A percentile compares a stretch with the other conserved stretches of the same genome.
phyloP scores from a whole-genome alignment of 2,113 vertebrate species.

The Glaucomys volans region DNA sequence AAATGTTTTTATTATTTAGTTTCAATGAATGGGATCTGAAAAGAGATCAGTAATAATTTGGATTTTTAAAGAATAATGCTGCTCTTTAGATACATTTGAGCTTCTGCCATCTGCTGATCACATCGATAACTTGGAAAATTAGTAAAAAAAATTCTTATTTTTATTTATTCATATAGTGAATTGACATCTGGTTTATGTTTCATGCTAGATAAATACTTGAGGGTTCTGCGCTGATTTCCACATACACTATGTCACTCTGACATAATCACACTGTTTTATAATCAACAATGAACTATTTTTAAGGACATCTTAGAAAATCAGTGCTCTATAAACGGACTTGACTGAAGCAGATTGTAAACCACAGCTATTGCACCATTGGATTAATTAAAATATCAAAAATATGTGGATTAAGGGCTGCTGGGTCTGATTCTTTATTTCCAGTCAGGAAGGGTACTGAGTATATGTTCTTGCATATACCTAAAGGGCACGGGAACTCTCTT shows the following conservation, averaged over 20 bases:
- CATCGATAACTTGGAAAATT: not conserved
- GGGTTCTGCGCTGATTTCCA: not conserved
- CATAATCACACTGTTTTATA: not conserved
- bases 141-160: not conserved
- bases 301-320: constrained; percentile 34
- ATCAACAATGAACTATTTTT: not conserved
- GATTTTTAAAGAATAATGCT: not conserved
- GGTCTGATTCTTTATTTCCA: not conserved
- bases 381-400: constrained; percentile 49
- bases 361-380: not conserved
- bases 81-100: not conserved
- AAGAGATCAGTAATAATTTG: constrained; percentile 17
- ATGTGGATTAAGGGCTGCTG: not conserved
- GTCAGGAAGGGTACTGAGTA: not conserved
- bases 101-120: not conserved
- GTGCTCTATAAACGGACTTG: not conserved
- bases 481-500: not conserved
- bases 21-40: not conserved
- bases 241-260: not conserved
- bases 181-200: not conserved
- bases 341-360: not conserved
- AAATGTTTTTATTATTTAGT: constrained; percentile 49
- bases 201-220: not conserved
- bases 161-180: constrained; percentile 10
- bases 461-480: not conserved